A percentile compares a stretch with the other conserved stretches of the same genome.
phyloP scores from a whole-genome alignment of 1,140 invertebrate genomes.

The Pseudomyrmex concolor region DNA sequence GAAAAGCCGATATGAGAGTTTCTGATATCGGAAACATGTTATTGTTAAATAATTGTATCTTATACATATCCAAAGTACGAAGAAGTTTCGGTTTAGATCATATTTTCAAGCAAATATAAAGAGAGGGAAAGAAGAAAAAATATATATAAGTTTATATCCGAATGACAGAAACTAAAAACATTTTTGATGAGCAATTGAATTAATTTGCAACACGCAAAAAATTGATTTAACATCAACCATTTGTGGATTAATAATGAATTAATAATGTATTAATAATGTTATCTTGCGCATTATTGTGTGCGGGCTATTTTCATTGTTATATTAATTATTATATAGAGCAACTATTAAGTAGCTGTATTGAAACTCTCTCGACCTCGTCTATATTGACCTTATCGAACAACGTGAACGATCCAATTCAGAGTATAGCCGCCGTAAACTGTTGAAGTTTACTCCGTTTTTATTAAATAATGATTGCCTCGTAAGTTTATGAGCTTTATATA shows the following conservation, averaged over 20 bases:
- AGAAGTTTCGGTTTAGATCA: neutral
- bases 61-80: neutral
- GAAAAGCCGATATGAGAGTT: conserved; percentile 6
- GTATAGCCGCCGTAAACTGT: neutral
- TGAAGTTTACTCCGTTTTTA: neutral
- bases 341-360: conserved; percentile 26
- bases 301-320: neutral
- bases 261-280: too few species aligned
- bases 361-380: neutral
- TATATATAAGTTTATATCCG: too few species aligned
- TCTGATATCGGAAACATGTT: neutral
- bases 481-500: neutral
- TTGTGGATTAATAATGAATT: too few species aligned
- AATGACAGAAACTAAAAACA: too few species aligned
- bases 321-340: conserved; percentile 23
- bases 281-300: neutral
- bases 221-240: too few species aligned
- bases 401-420: conserved; percentile 3
- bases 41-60: neutral
- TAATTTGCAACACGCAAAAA: too few species aligned
- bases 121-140: too few species aligned
- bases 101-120: too few species aligned
- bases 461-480: conserved; percentile 34
- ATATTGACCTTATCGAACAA: conserved; percentile 37
- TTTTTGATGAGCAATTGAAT: too few species aligned